Conservation (phyloP, 2,888 invertebrate genomes). For the Auanema sp. region DNA sequence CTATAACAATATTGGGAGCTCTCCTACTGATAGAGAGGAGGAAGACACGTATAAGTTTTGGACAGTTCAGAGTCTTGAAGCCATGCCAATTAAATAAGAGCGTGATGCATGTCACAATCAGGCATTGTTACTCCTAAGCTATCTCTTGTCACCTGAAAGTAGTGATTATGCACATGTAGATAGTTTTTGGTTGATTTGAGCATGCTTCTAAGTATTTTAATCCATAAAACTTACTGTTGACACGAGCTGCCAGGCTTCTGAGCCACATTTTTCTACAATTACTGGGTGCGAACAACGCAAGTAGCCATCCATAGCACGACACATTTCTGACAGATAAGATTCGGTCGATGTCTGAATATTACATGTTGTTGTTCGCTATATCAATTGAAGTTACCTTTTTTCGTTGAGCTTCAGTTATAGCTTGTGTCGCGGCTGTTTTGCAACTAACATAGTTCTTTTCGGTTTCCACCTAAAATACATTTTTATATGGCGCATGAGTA, state of each 20-base stretch:
- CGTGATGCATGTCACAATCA: conserved; percentile 47
- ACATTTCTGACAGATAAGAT: conserved; percentile 53
- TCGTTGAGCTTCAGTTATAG: conserved; percentile 55
- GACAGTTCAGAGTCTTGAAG: too few relatives aligned
- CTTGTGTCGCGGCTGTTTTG: conserved; percentile 54
- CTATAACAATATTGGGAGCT: too few relatives aligned
- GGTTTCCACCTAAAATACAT: conserved; percentile 49
- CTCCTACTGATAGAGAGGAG: too few relatives aligned
- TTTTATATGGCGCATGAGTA: background rate
- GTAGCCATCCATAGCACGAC: conserved; percentile 61
- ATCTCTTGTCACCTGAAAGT: conserved; percentile 46
- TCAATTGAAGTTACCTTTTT: conserved; percentile 30
- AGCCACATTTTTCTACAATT: conserved; percentile 55
- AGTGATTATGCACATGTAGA: background rate
- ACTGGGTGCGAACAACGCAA: conserved; percentile 61
- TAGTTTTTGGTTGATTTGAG: background rate
- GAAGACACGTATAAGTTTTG: too few relatives aligned
- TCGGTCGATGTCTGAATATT: conserved; percentile 38
- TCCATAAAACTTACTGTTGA: conserved; percentile 45
- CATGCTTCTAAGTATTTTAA: background rate
- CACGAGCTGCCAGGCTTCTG: conserved; percentile 59
- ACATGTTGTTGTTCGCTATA: background rate
- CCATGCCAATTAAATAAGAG: conserved; percentile 35
- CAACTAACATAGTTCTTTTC: conserved; percentile 57
- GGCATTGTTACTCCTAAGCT: conserved; percentile 54